Evolutionary conservation across 2,888 invertebrate genomes (phyloP), one percentile per base, ranked within the genome.

Genomic region (Dryocosmus kuriphilus): DNA sequence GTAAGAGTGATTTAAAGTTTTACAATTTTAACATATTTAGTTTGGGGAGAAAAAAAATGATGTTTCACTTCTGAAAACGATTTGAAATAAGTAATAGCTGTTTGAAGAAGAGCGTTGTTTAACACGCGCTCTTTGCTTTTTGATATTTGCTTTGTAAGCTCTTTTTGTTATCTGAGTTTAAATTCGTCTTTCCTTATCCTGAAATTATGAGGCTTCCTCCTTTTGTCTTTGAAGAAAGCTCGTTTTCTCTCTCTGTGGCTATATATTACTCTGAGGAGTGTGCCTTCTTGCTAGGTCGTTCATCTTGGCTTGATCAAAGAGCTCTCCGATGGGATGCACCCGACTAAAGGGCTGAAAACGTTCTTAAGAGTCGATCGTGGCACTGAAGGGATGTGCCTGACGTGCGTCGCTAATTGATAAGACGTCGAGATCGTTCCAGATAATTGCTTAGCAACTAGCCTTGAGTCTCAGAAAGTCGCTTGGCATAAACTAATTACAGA

Each of bases 261-360:
- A 14, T 24, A 14, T 24, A 24, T 24, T 24, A 6, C 57, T 57
- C 24, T 14, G 57, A 24, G 14, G 24, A 57, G 57, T 57, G 24
- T 24, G 77, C 79, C 79, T 71, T 77, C 77, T 77, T 74, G 79
- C 79, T 81, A 75, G 74, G 71, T 78, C 74, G 80, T 82, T 82
- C 57, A 77, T 80, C 80, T 80, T 82, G 79, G 80, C 81, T 80
- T 82, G 81, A 82, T 82, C 80, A 82, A 82, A 82, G 82, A 77
- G 80, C 82, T 82, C 80, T 80, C 78, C 24, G 77, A 78, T 77
- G 74, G 80, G 75, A 80, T 78, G 74, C 77, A 77, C 79, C 74
- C 74, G 51, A 76, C 76, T 80, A 80, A 82, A 82, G 82, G 79
- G 80, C 79, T 77, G 74, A 67, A 78, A 61, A 74, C 77, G 76